phyloP scores from a whole-genome alignment of 2,797 vertebrate genomes.

The Heterohyrax brucei region DNA sequence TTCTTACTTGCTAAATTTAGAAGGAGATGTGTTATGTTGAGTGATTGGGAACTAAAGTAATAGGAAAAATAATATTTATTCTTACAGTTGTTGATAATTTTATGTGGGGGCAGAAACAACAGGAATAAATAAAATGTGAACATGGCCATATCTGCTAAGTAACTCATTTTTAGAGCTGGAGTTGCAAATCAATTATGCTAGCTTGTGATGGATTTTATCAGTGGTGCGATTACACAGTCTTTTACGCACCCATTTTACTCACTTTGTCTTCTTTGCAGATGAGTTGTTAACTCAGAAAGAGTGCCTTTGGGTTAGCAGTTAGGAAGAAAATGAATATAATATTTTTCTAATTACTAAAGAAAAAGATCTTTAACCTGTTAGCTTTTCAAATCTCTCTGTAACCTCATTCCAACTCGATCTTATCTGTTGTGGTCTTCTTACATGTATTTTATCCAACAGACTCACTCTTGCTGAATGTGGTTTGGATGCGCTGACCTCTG shows the following conservation, averaged over 20 bases:
- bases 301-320: neutral
- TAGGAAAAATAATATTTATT: slow-evolving; percentile 34
- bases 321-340: slow-evolving; percentile 31
- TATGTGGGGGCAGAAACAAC: no score
- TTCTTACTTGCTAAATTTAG: slow-evolving; percentile 68
- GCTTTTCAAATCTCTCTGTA: slow-evolving; percentile 47
- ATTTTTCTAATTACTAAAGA: neutral
- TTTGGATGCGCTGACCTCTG: neutral
- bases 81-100: no score
- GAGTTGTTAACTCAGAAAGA: slow-evolving; percentile 66
- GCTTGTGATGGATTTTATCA: neutral
- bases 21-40: slow-evolving; percentile 62
- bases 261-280: slow-evolving; percentile 55
- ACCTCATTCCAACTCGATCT: neutral
- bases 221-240: neutral
- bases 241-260: slow-evolving; percentile 31
- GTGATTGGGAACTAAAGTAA: slow-evolving; percentile 52
- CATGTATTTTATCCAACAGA: neutral
- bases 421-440: neutral
- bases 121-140: slow-evolving; percentile 10
- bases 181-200: slow-evolving; percentile 26
- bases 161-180: slow-evolving; percentile 53
- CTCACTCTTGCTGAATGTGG: neutral
- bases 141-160: slow-evolving; percentile 34
- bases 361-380: neutral